These are phyloP conservation scores for Dioctria rufipes DNA, from an alignment of 2,888 invertebrate species.

Conservation along the genomic window DNA sequence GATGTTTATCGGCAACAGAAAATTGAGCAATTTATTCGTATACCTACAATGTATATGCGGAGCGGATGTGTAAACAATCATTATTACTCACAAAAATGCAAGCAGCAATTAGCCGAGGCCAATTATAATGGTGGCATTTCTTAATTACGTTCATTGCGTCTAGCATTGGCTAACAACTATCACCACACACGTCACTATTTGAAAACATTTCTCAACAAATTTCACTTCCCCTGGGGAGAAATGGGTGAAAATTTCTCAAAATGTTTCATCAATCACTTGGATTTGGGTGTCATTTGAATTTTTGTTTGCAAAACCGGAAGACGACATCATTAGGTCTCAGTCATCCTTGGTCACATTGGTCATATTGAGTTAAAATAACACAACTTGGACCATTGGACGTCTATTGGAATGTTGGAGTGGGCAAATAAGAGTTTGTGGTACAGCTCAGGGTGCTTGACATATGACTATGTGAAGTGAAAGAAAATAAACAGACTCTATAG, in stretches of 20 bases:
- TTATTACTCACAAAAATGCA: constrained; percentile 18
- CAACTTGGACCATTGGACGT: not conserved
- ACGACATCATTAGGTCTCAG: constrained; percentile 32
- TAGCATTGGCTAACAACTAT: not conserved
- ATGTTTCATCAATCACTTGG: constrained; percentile 28
- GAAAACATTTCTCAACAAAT: constrained; percentile 32
- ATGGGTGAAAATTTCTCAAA: constrained; percentile 26
- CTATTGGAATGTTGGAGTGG: not conserved
- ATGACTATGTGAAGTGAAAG: not conserved
- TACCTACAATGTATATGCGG: too few species aligned
- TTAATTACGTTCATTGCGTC: constrained; percentile 25
- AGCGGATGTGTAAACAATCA: not conserved
- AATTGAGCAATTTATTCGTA: not conserved
- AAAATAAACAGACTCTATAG: constrained; percentile 24
- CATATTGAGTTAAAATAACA: constrained; percentile 16
- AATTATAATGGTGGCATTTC: not conserved
- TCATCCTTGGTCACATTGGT: constrained; percentile 20
- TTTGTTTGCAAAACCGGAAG: constrained; percentile 33
- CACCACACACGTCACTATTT: not conserved
- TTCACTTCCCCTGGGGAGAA: constrained; percentile 41
- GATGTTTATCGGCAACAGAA: too few species aligned
- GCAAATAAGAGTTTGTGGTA: constrained; percentile 13
- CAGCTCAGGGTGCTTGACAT: constrained; percentile 24
- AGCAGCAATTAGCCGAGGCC: constrained; percentile 5
- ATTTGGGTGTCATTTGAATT: constrained; percentile 21